phyloP scores from a whole-genome alignment of 1,140 invertebrate genomes.

The Nephila pilipes region DNA sequence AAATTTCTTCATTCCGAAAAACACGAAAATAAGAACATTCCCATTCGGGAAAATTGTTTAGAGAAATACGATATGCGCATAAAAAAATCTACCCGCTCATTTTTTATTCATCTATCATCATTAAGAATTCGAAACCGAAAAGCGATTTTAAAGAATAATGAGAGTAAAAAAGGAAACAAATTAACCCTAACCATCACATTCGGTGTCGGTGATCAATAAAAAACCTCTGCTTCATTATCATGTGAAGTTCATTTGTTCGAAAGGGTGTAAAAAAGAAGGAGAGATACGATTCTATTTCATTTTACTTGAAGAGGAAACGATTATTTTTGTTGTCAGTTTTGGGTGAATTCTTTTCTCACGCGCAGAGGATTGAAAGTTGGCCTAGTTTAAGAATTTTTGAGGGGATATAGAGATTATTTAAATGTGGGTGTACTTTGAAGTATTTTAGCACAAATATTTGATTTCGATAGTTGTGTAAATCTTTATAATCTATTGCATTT shows the following conservation, averaged over 20 bases:
- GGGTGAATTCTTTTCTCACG: neutral
- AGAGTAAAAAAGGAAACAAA: neutral
- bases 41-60: conserved; percentile 7
- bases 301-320: neutral
- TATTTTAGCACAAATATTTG: too few relatives aligned
- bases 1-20: neutral
- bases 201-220: conserved; percentile 26
- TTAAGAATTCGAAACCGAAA: conserved; percentile 44
- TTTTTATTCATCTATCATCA: conserved; percentile 59
- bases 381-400: too few relatives aligned
- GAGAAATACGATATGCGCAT: neutral
- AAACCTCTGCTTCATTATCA: neutral
- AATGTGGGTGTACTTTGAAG: too few relatives aligned
- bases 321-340: neutral
- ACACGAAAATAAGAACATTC: neutral
- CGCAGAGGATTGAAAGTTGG: neutral
- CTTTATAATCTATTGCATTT: too few relatives aligned
- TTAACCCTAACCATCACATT: conserved; percentile 24
- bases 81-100: neutral
- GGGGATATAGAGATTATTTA: too few relatives aligned
- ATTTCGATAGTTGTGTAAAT: too few relatives aligned
- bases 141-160: conserved; percentile 1
- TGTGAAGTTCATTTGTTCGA: neutral
- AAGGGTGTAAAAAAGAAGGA: neutral
- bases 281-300: neutral